These are phyloP conservation scores for Phrixothrix hirtus DNA, from an alignment of 2,888 invertebrate genomes.

Conservation along the genomic window DNA sequence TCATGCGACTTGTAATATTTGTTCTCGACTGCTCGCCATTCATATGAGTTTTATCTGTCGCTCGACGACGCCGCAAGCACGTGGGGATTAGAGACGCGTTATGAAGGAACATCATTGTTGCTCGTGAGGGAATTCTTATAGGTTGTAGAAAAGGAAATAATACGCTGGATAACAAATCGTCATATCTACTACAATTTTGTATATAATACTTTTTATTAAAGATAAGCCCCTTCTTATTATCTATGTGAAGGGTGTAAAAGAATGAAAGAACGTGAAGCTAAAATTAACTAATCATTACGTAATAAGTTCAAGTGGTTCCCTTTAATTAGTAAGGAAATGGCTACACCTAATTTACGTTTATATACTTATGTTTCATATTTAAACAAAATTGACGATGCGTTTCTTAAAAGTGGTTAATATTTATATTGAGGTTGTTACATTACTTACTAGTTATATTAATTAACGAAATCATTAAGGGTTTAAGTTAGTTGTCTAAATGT, in stretches of 20 bases:
- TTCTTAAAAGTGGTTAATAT: too few species aligned
- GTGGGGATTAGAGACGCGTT: conserved; percentile 47
- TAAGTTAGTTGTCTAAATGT: too few species aligned
- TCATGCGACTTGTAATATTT: conserved; percentile 57
- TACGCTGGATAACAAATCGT: conserved; percentile 22
- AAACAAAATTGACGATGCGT: neutral
- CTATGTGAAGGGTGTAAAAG: too few species aligned
- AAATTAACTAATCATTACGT: too few species aligned
- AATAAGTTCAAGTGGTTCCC: too few species aligned
- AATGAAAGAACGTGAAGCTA: too few species aligned
- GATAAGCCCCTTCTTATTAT: too few species aligned
- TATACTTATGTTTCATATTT: neutral
- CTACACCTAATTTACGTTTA: too few species aligned
- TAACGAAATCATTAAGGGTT: too few species aligned
- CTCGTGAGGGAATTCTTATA: conserved; percentile 32
- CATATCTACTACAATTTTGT: conserved; percentile 8
- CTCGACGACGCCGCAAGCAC: conserved; percentile 52
- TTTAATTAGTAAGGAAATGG: too few species aligned
- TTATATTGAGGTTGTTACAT: too few species aligned
- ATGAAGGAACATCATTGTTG: conserved; percentile 39
- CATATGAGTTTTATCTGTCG: conserved; percentile 54
- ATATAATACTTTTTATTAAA: neutral
- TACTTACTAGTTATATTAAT: too few species aligned
- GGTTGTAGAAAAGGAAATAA: conserved; percentile 27
- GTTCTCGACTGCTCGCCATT: conserved; percentile 56